Base-by-base conservation (phyloP, 2,797 vertebrate genomes). In the Otus scops region DNA sequence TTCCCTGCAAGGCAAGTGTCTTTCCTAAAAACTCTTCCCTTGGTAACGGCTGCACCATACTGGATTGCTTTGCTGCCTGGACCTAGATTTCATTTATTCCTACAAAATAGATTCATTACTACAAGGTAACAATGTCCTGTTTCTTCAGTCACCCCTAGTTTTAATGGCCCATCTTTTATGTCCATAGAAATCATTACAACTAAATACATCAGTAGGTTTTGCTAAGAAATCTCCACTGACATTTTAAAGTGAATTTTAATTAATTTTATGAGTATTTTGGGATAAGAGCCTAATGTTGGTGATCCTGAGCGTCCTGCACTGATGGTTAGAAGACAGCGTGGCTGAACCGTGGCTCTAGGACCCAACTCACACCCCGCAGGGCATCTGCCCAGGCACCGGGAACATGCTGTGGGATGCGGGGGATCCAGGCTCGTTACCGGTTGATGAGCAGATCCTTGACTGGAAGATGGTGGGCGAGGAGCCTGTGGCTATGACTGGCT, bases 191-290 rank as follows among this genome's bases (percentile, higher is more conserved):
- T 60, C 68, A 85, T 88, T 90, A 86, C 53, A 89, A 88, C 54
- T 75, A 91, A 88, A 93, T 45, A 71, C 23, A 60, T 30, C 45
- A 85, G 32, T 8, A 78, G 51, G n/a, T 45, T 95, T 95, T 81
- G 71, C 69, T 75, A 92, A 90, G 85, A 88, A 90, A 91, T 76
- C 54, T 36, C 28, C 27, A 38, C 0, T 88, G 82, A 86, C 89
- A 88, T 90, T 89, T 88, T 65, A 32, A 88, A 93, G 69, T 60
- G 39, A 61, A 86, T 91, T 81, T 81, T 78, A 86, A 96, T 89
- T 86, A 0, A 5, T 81, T 89, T 85, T 77, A 86, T 92, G 54
- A 30, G 54, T 59, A 54, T 54, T 67, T 95, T 81, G 78, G 38
- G 19, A 76, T 34, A 51, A 54, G n/a, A 88, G 48, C 54, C 54